Conservation (phyloP, 2,888 invertebrate species). For the Cephus pygmeus region DNA sequence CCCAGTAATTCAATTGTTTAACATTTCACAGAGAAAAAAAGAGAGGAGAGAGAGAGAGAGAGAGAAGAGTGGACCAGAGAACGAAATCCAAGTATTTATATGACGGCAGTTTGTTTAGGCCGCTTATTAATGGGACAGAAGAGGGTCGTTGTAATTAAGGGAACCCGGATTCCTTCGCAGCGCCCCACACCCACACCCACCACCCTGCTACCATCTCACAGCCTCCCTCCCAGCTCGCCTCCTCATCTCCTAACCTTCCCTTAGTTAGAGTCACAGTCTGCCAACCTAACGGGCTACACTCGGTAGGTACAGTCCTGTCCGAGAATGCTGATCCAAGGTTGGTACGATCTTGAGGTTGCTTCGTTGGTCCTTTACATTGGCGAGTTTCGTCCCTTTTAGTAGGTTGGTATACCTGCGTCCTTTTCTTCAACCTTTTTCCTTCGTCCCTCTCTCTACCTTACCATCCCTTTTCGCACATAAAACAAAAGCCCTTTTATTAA, state of each 20-base stretch:
- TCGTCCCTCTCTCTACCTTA: constrained; percentile 21
- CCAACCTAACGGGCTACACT: too few relatives aligned
- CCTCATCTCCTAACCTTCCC: background rate
- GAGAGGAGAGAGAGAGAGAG: constrained; percentile 11
- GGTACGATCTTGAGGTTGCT: too few relatives aligned
- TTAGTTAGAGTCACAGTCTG: too few relatives aligned
- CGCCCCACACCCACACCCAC: background rate
- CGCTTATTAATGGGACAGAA: constrained; percentile 59
- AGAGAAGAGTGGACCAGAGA: constrained; percentile 25
- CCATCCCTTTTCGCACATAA: background rate
- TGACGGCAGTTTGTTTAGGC: constrained; percentile 58
- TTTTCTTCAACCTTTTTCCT: constrained; percentile 18
- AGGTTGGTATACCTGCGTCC: background rate
- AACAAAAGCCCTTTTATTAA: too few relatives aligned
- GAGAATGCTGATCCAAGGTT: too few relatives aligned
- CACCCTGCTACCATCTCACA: background rate
- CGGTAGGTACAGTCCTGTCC: too few relatives aligned
- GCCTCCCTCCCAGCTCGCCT: background rate
- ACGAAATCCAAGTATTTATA: constrained; percentile 59
- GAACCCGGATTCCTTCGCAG: constrained; percentile 47
- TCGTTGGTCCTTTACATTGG: background rate
- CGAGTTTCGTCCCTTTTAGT: background rate
- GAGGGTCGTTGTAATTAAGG: constrained; percentile 58
- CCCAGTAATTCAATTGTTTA: too few relatives aligned
- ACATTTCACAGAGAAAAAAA: too few relatives aligned